Percentiles rank a stretch among this genome's conserved stretches.
phyloP scores from a whole-genome alignment of 92 coral and sea anemone species.

The Heteractis magnifica region DNA sequence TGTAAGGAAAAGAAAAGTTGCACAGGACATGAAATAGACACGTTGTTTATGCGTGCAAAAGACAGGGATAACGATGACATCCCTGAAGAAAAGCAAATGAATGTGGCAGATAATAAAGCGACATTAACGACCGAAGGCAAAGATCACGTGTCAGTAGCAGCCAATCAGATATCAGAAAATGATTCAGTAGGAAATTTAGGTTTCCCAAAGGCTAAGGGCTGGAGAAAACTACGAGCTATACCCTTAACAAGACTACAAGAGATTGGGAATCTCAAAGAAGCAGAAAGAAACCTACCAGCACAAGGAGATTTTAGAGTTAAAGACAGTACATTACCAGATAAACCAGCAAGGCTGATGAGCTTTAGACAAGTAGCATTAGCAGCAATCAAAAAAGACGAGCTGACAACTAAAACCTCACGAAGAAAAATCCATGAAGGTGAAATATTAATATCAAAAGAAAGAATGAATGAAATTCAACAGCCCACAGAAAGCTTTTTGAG shows the following conservation, averaged over 20 bases:
- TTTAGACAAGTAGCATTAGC: constrained; percentile 38
- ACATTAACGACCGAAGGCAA: neutral
- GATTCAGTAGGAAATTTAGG: neutral
- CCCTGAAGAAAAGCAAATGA: neutral
- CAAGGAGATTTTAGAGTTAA: neutral
- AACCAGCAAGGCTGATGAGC: constrained; percentile 18
- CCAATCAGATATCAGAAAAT: constrained; percentile 16
- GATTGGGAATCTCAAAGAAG: neutral
- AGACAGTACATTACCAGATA: neutral
- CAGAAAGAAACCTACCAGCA: neutral
- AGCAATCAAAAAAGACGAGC: constrained; percentile 21
- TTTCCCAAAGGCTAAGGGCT: constrained; percentile 13
- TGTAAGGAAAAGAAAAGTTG: neutral
- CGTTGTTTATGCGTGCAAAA: too few relatives aligned
- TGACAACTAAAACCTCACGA: neutral
- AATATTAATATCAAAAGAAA: constrained; percentile 18
- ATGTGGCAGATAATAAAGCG: neutral
- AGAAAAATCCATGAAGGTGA: constrained; percentile 2
- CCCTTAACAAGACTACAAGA: constrained; percentile 11
- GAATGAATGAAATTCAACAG: constrained; percentile 27
- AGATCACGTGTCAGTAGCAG: neutral
- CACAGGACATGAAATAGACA: neutral
- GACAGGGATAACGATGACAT: neutral
- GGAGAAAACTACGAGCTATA: constrained; percentile 31
- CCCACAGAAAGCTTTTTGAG: constrained; percentile 44